A percentile compares a stretch with the other conserved stretches of the same genome.
Evolutionary conservation across 2,888 invertebrate species (phyloP).

Genomic region (Acanthoscelides obtectus): DNA sequence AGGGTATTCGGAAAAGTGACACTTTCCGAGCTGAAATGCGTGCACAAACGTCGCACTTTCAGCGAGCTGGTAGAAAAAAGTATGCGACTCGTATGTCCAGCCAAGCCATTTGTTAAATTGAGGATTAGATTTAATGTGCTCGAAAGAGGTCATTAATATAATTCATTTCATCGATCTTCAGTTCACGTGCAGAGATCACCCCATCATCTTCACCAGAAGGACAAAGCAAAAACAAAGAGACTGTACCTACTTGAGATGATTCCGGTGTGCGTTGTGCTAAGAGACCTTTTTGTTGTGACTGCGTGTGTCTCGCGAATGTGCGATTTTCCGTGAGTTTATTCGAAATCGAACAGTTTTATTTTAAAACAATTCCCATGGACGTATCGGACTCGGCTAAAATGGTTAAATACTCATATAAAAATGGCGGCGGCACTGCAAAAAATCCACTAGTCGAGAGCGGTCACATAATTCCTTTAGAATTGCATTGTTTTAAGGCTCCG

Average conservation of each 20-base stretch:
- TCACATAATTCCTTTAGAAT: slow-evolving; percentile 29
- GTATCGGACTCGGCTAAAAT: slow-evolving; percentile 10
- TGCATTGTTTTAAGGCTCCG: slow-evolving; percentile 30
- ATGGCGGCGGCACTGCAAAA: slow-evolving; percentile 12
- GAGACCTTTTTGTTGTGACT: neutral
- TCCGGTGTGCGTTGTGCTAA: neutral
- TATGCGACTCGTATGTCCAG: too few relatives aligned
- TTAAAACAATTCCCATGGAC: slow-evolving; percentile 11
- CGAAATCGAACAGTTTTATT: slow-evolving; percentile 1
- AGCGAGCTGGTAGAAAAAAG: too few relatives aligned
- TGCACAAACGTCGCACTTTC: too few relatives aligned
- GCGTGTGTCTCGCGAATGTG: neutral
- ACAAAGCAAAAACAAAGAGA: neutral
- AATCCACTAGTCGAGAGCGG: slow-evolving; percentile 15
- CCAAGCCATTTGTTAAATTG: too few relatives aligned
- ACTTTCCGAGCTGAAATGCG: too few relatives aligned
- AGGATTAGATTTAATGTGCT: too few relatives aligned
- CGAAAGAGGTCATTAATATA: too few relatives aligned
- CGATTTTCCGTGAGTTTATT: slow-evolving; percentile 1
- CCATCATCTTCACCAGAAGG: neutral
- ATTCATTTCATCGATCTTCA: too few relatives aligned
- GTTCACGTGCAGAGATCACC: too few relatives aligned
- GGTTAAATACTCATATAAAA: slow-evolving; percentile 16
- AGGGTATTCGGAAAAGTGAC: too few relatives aligned
- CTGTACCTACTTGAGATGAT: neutral